Evolutionary conservation across 1,140 invertebrate species (phyloP), one percentile per base, ranked within the genome.

Genomic region (Potamilus streckersoni): DNA sequence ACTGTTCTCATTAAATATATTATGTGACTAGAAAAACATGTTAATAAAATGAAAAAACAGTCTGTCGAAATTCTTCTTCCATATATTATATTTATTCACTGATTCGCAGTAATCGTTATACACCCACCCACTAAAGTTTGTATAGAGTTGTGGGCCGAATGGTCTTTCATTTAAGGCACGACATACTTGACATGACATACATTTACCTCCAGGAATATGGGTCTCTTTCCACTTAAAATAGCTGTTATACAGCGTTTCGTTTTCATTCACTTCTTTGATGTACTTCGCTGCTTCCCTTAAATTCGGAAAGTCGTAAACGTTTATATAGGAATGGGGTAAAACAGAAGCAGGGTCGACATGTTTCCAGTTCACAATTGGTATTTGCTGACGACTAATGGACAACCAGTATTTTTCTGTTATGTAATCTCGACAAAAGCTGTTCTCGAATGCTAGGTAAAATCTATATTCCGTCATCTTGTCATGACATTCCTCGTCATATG

Each of bases 291-390:
- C 89, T 81, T 95, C 93, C 82, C 94, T 93, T 0, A 96, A 93
- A 16, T 94, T 94, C 3, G 93, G 93, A 87, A 98, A 99, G 87
- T 99, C 96, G 84, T 97, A 96, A 2, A 98, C 95, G 90, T 98
- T 77, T 11, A 77, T 55, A 56, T 77, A 77, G 23, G 75, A 77
- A 67, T 77, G 67, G n/a, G 65, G 69, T 4, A 71, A 71, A 15
- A 72, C 14, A 17, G 69, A 14, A 49, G 72, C 75, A 16, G 57
- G 60, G 56, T 72, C 73, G 61, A 72, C n/a, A n/a, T 69, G 61
- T 15, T 82, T 82, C 69, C 86, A 85, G 31, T 81, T 76, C 4
- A 86, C 86, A 27, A 89, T 83, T 0, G 87, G 87, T 70, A 89
- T 81, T 55, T 80, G 74, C 23, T 82, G 59, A 55, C 82, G 68